Conservation (phyloP, 2,113 vertebrate species). For the Tor tambroides region DNA sequence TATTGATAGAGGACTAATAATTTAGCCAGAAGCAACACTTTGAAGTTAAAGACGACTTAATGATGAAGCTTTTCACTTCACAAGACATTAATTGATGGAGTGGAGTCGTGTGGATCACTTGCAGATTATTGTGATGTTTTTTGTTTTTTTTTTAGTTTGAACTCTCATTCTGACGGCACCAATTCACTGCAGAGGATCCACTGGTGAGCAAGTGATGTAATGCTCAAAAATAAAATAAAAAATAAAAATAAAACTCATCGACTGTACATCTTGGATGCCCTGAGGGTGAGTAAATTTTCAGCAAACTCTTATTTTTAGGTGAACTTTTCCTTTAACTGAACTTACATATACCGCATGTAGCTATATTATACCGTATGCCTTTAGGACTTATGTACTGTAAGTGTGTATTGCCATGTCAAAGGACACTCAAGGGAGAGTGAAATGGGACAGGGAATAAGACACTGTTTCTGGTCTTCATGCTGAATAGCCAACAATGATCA, state of each 20-base stretch:
- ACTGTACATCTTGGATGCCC: neutral
- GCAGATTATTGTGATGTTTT: neutral
- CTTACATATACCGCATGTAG: neutral
- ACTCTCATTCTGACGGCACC: too few species aligned
- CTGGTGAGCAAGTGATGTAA: neutral
- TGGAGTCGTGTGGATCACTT: neutral
- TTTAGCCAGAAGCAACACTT: too few species aligned
- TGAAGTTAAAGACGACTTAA: neutral
- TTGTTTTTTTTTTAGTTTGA: too few species aligned
- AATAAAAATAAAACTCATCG: too few species aligned
- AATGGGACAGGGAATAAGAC: neutral
- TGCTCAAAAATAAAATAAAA: too few species aligned
- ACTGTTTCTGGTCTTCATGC: neutral
- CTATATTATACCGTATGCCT: too few species aligned
- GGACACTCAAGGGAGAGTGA: neutral
- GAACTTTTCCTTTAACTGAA: neutral
- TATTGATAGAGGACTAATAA: too few species aligned
- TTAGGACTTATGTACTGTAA: neutral
- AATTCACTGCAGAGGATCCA: neutral
- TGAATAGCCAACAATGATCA: slow-evolving; percentile 4
- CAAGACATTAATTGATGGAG: too few species aligned
- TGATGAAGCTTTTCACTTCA: neutral
- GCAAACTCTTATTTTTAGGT: neutral
- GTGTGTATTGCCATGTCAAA: neutral
- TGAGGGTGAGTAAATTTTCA: neutral